phyloP scores from a whole-genome alignment of 2,113 vertebrate genomes.

The Gymnorhina tibicen region DNA sequence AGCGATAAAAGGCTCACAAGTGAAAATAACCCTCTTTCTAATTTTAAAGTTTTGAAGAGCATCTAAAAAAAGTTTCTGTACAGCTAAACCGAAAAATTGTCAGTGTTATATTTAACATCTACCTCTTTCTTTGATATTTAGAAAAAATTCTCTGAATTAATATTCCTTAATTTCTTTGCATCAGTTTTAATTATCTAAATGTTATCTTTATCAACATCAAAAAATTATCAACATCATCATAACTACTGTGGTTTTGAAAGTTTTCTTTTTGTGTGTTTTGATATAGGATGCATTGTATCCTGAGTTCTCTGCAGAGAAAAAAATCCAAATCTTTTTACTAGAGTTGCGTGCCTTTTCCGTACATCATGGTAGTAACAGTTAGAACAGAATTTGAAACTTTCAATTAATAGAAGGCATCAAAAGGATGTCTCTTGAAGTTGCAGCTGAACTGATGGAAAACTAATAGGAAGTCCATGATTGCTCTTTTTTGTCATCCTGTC shows the following conservation, averaged over 20 bases:
- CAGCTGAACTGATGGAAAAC: not conserved
- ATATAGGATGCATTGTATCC: not conserved
- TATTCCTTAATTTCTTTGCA: not conserved
- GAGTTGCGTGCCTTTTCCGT: not conserved
- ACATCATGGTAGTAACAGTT: not conserved
- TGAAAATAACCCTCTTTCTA: not conserved
- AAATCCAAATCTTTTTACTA: not conserved
- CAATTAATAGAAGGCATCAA: not conserved
- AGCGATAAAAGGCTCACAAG: not conserved
- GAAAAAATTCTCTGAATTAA: not conserved
- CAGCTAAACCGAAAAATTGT: not conserved
- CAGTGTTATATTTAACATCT: not conserved
- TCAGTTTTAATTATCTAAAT: not conserved
- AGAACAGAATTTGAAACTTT: not conserved
- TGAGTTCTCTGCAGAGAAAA: not conserved
- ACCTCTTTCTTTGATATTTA: not conserved
- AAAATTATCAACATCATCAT: too few relatives aligned
- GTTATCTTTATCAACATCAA: too few relatives aligned
- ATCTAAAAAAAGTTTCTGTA: not conserved
- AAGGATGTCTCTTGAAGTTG: not conserved
- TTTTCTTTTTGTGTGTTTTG: not conserved
- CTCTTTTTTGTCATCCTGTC: not conserved
- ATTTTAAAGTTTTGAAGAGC: not conserved
- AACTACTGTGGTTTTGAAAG: not conserved
- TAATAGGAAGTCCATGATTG: not conserved